Conservation (phyloP, 2,113 vertebrate genomes). For the Centrocercus urophasianus region DNA sequence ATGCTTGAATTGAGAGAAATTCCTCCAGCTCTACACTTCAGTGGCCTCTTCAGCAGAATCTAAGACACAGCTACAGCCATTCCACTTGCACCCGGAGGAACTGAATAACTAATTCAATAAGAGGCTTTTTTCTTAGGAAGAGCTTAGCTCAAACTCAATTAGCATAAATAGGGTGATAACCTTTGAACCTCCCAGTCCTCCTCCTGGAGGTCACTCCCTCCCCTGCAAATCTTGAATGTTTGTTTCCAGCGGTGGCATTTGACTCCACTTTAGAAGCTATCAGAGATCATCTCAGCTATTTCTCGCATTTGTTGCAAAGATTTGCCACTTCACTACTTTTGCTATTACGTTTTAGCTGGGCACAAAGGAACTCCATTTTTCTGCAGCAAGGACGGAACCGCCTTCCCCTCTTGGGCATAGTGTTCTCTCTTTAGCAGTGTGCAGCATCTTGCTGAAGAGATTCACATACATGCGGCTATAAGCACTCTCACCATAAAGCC, state of each 20-base stretch:
- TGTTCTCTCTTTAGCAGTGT: rapidly evolving
- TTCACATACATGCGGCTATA: neutral
- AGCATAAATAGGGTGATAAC: conserved; percentile 70
- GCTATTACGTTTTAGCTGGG: neutral
- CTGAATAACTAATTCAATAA: conserved; percentile 72
- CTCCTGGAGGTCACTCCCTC: rapidly evolving
- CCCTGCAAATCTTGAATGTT: neutral
- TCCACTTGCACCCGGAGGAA: conserved; percentile 37
- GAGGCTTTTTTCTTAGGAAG: conserved; percentile 72
- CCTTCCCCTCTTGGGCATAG: neutral
- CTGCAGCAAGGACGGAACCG: neutral
- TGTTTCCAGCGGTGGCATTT: neutral
- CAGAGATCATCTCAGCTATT: neutral
- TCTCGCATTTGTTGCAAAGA: neutral
- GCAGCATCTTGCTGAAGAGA: neutral
- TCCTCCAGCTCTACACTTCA: neutral
- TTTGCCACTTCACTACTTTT: neutral
- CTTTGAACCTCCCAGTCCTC: conserved; percentile 61
- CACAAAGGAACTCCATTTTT: neutral
- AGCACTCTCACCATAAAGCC: neutral
- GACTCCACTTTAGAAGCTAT: neutral
- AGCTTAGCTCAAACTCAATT: conserved; percentile 83
- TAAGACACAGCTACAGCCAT: conserved; percentile 21
- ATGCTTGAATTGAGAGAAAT: conserved; percentile 32
- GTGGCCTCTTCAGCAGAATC: neutral